phyloP scores from a whole-genome alignment of 2,888 invertebrate species.

The Julus scandinavius region DNA sequence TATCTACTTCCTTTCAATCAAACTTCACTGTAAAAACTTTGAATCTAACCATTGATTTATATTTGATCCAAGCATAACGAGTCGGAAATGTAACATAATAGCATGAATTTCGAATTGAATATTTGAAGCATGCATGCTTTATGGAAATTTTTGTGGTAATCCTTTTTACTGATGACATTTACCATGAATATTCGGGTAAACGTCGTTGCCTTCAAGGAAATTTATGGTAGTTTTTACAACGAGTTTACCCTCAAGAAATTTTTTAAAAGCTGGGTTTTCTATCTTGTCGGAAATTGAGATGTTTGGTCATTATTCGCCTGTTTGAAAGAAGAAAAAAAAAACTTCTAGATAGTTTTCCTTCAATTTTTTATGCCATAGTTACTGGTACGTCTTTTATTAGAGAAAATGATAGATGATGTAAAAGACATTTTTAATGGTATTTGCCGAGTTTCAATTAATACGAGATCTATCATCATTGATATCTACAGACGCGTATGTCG shows the following conservation, averaged over 20 bases:
- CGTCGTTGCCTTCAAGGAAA: not conserved
- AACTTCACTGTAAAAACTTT: not conserved
- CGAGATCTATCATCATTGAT: conserved; percentile 15
- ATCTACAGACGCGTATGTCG: not conserved
- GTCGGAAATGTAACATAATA: not conserved
- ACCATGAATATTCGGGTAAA: not conserved
- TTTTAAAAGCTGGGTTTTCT: not conserved
- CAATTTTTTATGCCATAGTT: not conserved
- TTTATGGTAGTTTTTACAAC: not conserved
- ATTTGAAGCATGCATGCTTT: not conserved
- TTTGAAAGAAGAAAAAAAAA: not conserved
- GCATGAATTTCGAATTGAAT: not conserved
- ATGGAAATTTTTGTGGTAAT: not conserved
- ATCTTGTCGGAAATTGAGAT: conserved; percentile 1
- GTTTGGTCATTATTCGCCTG: not conserved
- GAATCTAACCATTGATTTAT: not conserved
- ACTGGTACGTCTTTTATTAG: not conserved
- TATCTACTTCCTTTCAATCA: not conserved
- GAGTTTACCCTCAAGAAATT: not conserved
- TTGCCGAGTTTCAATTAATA: conserved; percentile 37
- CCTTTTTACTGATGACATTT: not conserved
- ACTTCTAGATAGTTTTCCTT: not conserved
- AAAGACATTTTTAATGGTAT: conserved; percentile 24
- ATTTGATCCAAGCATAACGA: not conserved
- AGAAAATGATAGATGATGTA: conserved; percentile 19